Percentiles rank a stretch among this genome's conserved stretches.
Conservation (phyloP, 1,140 invertebrate genomes). For the Apis mellifera region DNA sequence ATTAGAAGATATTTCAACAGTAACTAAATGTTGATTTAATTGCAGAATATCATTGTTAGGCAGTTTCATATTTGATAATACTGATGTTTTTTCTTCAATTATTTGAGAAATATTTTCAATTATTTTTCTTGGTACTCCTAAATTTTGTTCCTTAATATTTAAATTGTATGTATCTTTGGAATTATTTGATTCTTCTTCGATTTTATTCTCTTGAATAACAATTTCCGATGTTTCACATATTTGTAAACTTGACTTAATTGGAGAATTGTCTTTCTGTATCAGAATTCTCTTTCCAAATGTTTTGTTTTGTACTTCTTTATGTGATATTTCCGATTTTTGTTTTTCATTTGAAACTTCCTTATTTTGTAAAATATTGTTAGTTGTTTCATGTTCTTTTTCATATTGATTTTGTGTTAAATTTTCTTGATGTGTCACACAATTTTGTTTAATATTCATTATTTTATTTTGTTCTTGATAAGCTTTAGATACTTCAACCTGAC, state of each 20-base stretch:
- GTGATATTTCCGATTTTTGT: background rate
- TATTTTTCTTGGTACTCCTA: background rate
- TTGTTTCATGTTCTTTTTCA: background rate
- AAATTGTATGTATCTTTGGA: too few relatives aligned
- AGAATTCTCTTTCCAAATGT: background rate
- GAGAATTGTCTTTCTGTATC: background rate
- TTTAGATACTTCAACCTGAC: background rate
- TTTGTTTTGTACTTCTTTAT: background rate
- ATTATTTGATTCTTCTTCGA: background rate
- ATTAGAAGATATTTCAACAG: constrained; percentile 23
- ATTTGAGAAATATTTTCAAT: background rate
- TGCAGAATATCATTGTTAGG: background rate
- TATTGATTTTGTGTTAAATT: constrained; percentile 1
- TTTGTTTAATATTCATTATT: background rate
- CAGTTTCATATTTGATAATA: background rate
- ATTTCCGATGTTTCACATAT: background rate
- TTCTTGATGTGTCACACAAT: background rate
- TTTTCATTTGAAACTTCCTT: background rate
- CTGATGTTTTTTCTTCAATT: background rate
- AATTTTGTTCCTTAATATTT: background rate
- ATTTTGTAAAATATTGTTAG: background rate
- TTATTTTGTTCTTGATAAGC: background rate
- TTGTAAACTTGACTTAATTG: background rate
- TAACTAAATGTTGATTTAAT: constrained; percentile 2
- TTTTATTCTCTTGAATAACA: background rate